Conservation (phyloP, 2,113 vertebrate genomes). For the Limnothrissa miodon region DNA sequence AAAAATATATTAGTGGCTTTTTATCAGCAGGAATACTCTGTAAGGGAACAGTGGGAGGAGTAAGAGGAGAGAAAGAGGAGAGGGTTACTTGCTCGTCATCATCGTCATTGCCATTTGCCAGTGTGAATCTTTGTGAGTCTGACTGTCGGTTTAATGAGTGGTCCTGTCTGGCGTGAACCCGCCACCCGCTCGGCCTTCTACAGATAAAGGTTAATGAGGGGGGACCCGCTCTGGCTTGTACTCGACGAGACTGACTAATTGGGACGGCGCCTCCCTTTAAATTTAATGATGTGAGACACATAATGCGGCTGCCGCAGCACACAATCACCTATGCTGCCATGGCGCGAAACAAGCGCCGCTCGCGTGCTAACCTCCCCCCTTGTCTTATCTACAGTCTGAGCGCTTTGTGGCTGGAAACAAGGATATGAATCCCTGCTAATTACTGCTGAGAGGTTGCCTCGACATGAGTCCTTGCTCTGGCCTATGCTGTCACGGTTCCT, state of each 20-base stretch:
- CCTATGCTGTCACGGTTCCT: not conserved
- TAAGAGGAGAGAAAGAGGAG: not conserved
- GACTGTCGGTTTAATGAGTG: constrained; percentile 37
- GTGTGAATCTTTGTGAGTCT: not conserved
- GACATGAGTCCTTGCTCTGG: not conserved
- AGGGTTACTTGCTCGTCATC: not conserved
- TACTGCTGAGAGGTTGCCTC: not conserved
- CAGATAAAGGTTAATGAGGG: constrained; percentile 56
- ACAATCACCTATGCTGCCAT: not conserved
- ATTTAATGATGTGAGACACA: constrained; percentile 40
- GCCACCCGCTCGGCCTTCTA: constrained; percentile 26
- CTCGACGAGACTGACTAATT: constrained; percentile 47
- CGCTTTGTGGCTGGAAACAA: not conserved
- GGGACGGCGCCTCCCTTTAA: constrained; percentile 42
- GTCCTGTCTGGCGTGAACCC: constrained; percentile 25
- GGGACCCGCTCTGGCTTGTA: constrained; percentile 38
- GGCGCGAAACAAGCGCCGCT: not conserved
- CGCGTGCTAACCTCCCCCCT: not conserved
- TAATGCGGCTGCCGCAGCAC: not conserved
- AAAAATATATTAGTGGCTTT: not conserved
- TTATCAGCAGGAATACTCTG: not conserved
- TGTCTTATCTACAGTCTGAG: constrained; percentile 7
- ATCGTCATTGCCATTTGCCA: not conserved
- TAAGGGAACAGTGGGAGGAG: too few relatives aligned
- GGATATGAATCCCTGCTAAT: constrained; percentile 12